Conservation (phyloP, 2,888 invertebrate species). For the Aphodius sticticus region DNA sequence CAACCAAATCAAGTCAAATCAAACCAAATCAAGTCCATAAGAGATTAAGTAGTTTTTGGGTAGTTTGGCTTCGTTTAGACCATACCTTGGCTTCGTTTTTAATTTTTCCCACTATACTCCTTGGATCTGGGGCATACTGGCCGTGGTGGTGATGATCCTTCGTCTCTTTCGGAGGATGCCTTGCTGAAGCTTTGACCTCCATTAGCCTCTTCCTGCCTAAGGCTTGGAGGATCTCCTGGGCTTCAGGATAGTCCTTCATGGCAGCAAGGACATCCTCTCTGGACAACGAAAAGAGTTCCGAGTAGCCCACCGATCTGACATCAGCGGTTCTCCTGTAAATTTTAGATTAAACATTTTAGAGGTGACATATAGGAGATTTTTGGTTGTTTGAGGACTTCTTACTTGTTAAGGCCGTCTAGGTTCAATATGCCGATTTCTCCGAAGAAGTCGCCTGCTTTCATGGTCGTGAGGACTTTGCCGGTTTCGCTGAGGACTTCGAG, state of each 20-base stretch:
- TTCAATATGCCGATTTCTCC: constrained; percentile 97
- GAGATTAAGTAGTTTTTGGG: too few species aligned
- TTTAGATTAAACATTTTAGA: neutral
- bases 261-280: constrained; percentile 93
- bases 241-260: constrained; percentile 97
- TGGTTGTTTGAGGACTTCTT: constrained; percentile 50
- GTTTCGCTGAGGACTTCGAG: constrained; percentile 95
- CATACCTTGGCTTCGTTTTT: constrained; percentile 80
- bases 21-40: neutral
- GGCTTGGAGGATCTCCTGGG: constrained; percentile 91
- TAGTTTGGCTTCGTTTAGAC: too few species aligned
- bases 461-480: constrained; percentile 90
- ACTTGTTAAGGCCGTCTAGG: constrained; percentile 95
- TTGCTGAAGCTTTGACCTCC: constrained; percentile 71
- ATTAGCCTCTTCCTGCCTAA: constrained; percentile 85
- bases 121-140: constrained; percentile 60
- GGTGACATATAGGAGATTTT: too few species aligned
- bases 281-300: constrained; percentile 92
- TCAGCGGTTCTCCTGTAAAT: constrained; percentile 88
- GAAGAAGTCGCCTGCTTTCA: constrained; percentile 98
- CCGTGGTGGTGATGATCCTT: constrained; percentile 47
- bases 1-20: neutral
- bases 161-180: constrained; percentile 52
- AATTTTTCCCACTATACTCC: constrained; percentile 83
- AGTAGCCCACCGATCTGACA: constrained; percentile 94